Conservation (phyloP, 2,797 vertebrate genomes). For the Coluber constrictor region DNA sequence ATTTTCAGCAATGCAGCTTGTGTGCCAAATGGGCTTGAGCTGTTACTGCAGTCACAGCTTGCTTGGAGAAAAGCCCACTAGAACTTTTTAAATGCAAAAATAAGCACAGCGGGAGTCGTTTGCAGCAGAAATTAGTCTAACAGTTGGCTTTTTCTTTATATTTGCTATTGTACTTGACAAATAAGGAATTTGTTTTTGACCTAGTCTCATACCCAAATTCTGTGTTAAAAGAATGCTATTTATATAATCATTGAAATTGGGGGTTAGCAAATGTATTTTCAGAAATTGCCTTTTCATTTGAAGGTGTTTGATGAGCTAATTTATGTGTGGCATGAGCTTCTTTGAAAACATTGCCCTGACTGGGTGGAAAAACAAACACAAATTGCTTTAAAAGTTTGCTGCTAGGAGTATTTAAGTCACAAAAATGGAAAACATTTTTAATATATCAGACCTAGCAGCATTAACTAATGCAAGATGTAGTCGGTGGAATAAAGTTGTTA, state of each 20-base stretch:
- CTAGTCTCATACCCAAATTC: neutral
- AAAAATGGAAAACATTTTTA: neutral
- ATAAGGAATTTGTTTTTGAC: neutral
- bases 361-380: neutral
- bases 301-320: neutral
- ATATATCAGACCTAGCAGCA: neutral
- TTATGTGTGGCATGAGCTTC: neutral
- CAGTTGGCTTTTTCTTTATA: neutral
- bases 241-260: neutral
- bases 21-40: slow-evolving; percentile 32
- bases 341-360: neutral
- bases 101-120: rapidly evolving
- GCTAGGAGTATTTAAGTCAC: neutral
- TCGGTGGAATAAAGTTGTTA: neutral
- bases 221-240: neutral
- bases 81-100: slow-evolving; percentile 18
- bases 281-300: neutral
- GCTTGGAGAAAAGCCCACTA: neutral
- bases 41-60: neutral
- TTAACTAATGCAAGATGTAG: neutral
- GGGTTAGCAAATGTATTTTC: neutral
- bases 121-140: slow-evolving; percentile 5
- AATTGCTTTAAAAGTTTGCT: neutral
- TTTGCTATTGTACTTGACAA: neutral
- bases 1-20: slow-evolving; percentile 8